phyloP scores from a whole-genome alignment of 2,888 invertebrate species.

The Diarsia rubi region DNA sequence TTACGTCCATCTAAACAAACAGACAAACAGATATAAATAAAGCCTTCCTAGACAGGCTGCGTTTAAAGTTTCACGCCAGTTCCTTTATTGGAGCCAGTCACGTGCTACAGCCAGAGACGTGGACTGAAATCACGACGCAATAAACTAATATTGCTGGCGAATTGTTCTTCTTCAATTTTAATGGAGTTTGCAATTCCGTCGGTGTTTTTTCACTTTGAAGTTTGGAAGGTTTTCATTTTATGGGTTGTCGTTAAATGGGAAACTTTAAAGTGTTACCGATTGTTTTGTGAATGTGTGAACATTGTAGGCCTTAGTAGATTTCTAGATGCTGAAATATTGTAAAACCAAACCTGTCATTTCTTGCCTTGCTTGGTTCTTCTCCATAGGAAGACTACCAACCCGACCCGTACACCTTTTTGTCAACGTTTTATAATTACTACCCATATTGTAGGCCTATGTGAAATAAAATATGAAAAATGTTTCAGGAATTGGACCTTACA shows the following conservation, averaged over 20 bases:
- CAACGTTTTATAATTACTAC: no score
- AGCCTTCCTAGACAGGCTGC: constrained; percentile 11
- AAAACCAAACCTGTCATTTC: no score
- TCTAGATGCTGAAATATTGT: no score
- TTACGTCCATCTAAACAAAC: constrained; percentile 24
- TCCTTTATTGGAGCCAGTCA: constrained; percentile 56
- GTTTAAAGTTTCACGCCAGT: constrained; percentile 49
- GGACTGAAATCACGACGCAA: constrained; percentile 44
- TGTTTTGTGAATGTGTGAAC: no score
- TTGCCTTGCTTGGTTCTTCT: no score
- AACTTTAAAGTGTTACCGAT: no score
- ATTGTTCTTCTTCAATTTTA: constrained; percentile 54
- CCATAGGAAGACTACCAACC: no score
- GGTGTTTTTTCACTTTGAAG: constrained; percentile 6
- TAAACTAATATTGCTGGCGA: constrained; percentile 50
- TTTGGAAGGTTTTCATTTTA: constrained; percentile 6
- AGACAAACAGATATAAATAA: constrained; percentile 47
- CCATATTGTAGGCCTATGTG: no score
- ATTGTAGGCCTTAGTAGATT: no score
- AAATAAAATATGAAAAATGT: not conserved
- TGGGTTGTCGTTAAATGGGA: not conserved
- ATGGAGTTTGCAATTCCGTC: constrained; percentile 42
- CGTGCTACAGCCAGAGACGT: constrained; percentile 40
- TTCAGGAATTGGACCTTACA: not conserved
- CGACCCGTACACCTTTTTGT: no score